Evolutionary conservation across 2,888 invertebrate genomes (phyloP), one percentile per base, ranked within the genome.

Genomic region (Geotrupes spiniger): DNA sequence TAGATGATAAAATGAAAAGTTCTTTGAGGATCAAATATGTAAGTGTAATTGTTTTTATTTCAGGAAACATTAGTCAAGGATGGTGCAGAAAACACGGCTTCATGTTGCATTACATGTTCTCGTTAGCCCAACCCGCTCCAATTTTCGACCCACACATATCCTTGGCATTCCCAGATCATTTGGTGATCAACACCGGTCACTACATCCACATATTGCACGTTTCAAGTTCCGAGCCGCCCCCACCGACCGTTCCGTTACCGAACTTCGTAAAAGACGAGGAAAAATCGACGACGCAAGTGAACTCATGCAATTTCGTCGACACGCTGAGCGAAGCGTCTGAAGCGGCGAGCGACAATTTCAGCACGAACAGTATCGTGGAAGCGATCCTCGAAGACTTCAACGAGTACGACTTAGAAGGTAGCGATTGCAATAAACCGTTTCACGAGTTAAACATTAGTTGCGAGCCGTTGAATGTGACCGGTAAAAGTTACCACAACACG

Each of bases 41-140:
- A 21, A 4, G 17, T n/a, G 17, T 38, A 14, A 10, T 1, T 33
- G 2, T 39, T 36, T 48, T 44, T 11, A 37, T 44, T 48, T 31
- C 40, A 63, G 63, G 60, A 48, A 55, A 57, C 36, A 40, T 60
- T 36, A 50, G 59, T 41, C 67, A 66, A 57, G 72, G 72, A 33
- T 73, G 72, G 70, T 96, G 96, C 69, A 75, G 92, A 47, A 85
- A 87, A 65, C 95, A 96, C 70, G 92, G 93, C 66, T 85, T 93
- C 60, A 92, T 93, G 37, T 84, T 95, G 56, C 94, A 96, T 73
- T 92, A 92, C 59, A 90, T 89, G 68, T 92, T 93, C 70, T 90
- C 91, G 66, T 85, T 92, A 60, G 84, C 88, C 36, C 66, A 69
- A 46, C 90, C 92, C 40, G 88, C 86, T 62, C 92, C 90, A 16